phyloP scores from a whole-genome alignment of 2,797 vertebrate species.

The Mormyrops attenuatus region DNA sequence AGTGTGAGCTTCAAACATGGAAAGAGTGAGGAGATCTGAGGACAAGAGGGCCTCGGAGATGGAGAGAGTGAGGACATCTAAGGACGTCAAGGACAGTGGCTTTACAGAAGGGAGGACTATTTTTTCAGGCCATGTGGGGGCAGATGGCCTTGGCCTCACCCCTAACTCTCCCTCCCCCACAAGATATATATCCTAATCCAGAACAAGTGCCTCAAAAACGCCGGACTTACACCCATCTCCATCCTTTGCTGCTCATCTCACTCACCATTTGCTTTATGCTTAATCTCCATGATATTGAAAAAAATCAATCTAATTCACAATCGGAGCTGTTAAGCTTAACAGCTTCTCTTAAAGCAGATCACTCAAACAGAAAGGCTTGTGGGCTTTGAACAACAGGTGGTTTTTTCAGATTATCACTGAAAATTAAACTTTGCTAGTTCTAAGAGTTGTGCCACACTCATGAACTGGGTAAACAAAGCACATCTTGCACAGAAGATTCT shows the following conservation, averaged over 20 bases:
- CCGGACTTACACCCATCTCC: constrained; percentile 47
- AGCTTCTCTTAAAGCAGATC: constrained; percentile 6
- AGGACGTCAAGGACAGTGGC: neutral
- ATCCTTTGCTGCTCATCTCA: constrained; percentile 39
- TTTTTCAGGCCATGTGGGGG: constrained; percentile 27
- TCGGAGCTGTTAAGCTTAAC: constrained; percentile 37
- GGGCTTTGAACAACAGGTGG: neutral
- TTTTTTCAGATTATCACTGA: neutral
- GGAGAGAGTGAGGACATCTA: neutral
- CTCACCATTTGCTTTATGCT: constrained; percentile 52
- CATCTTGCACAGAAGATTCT: neutral
- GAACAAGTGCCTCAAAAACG: constrained; percentile 54
- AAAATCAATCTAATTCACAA: constrained; percentile 46
- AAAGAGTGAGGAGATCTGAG: neutral
- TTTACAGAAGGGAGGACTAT: constrained; percentile 21
- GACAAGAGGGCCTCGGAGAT: neutral
- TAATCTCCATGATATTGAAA: constrained; percentile 49
- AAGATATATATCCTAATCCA: constrained; percentile 66
- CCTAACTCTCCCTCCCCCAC: constrained; percentile 41
- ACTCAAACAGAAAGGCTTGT: neutral
- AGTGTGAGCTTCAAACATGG: neutral
- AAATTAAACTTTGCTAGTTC: neutral
- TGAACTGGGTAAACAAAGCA: neutral
- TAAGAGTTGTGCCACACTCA: neutral
- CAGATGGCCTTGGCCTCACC: constrained; percentile 49